Evolutionary conservation across 1,140 invertebrate genomes (phyloP).

Genomic region (Gonioctena quinquepunctata): DNA sequence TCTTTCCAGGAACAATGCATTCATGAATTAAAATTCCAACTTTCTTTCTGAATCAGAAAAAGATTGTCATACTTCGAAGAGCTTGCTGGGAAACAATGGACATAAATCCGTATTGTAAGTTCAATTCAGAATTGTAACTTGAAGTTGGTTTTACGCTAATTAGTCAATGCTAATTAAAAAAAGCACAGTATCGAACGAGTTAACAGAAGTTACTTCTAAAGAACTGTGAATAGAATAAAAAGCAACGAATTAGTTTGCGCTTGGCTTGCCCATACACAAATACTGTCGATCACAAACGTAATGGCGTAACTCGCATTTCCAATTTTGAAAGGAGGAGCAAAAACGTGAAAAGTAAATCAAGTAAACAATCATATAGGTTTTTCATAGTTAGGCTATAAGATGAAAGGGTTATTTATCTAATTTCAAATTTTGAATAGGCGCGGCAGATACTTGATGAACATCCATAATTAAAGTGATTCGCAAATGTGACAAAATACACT

Average conservation of each 20-base stretch:
- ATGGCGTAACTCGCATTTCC: too few species aligned
- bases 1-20: conserved; percentile 6
- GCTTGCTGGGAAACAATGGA: conserved; percentile 29
- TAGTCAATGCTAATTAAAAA: conserved; percentile 46
- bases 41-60: conserved; percentile 26
- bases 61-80: conserved; percentile 34
- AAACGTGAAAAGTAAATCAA: too few species aligned
- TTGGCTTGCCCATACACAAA: too few species aligned
- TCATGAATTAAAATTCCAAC: conserved; percentile 27
- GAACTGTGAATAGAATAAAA: conserved; percentile 14
- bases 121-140: conserved; percentile 38
- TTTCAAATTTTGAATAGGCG: too few species aligned
- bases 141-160: conserved; percentile 44
- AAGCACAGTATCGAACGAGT: conserved; percentile 38
- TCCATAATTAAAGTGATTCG: too few species aligned
- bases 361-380: too few species aligned
- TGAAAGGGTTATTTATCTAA: too few species aligned
- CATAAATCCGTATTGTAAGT: conserved; percentile 38
- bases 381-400: too few species aligned
- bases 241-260: conserved; percentile 15
- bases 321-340: too few species aligned
- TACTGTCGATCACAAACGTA: too few species aligned
- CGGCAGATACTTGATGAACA: too few species aligned
- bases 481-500: too few species aligned
- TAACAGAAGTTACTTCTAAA: conserved; percentile 21